Conservation (phyloP, 2,113 vertebrate species). For the Lethenteron reissneri region DNA sequence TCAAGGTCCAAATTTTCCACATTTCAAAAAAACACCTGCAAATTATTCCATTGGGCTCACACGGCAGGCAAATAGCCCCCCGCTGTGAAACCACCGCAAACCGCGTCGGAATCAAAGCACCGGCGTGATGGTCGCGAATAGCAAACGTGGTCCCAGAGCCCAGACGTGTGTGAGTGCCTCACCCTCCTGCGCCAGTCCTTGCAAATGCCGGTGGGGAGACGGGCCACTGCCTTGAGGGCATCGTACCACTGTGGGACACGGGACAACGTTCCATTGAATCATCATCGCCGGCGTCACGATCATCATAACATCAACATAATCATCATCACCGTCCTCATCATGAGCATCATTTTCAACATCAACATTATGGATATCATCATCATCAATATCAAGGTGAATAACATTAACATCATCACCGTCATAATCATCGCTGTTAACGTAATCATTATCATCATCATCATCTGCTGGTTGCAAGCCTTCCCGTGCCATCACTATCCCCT, state of each 20-base stretch:
- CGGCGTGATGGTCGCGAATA: background rate
- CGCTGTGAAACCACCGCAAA: background rate
- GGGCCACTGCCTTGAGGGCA: constrained; percentile 77
- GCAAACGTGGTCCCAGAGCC: background rate
- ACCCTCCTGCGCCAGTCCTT: constrained; percentile 93
- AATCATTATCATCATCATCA: too few species aligned
- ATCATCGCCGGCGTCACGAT: background rate
- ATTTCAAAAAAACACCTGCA: background rate
- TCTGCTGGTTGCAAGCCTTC: too few species aligned
- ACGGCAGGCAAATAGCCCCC: background rate
- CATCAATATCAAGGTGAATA: background rate
- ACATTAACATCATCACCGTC: background rate
- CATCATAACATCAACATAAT: background rate
- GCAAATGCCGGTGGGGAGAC: constrained; percentile 70
- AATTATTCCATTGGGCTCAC: background rate
- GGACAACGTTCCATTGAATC: background rate
- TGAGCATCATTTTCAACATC: background rate
- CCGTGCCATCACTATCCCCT: too few species aligned
- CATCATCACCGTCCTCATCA: background rate
- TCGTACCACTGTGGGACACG: constrained; percentile 59
- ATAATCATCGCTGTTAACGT: background rate
- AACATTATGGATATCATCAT: background rate
- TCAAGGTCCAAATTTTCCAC: background rate
- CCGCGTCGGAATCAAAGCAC: background rate
- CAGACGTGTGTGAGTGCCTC: background rate